Base-by-base conservation (phyloP, 2,113 vertebrate genomes). In the Pseudorhombus dupliciocellatus region DNA sequence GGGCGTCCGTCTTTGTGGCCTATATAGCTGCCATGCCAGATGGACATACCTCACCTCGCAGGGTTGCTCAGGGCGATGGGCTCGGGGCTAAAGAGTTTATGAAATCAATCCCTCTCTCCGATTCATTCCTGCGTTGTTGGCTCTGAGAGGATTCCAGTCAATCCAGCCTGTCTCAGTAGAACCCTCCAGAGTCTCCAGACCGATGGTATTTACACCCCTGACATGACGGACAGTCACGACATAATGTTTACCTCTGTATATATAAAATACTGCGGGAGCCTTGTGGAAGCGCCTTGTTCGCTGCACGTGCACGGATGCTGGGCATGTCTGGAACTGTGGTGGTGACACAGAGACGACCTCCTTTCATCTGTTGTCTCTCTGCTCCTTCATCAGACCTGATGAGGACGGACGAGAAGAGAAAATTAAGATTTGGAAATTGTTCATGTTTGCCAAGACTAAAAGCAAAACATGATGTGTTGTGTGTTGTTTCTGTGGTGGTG, bases 1-100 rank as follows among this genome's bases (percentile, higher is more conserved):
- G 78, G 80, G 84, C 77, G 21, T 91, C 87, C 90, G 91, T 90
- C 81, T 87, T 90, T 81, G 67, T 84, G 86, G 88, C 81, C 88
- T 85, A 83, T 77, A 86, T 83, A 80, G 85, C 79, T 78, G 74
- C 71, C 80, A 86, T 83, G 82, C 89, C 89, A 86, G 70, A 85
- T 79, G 55, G 63, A 79, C 78, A 61, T 83, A 63, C 18, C 63
- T 70, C 75, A 81, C 77, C 63, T 89, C 77, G 63, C 25, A 82
- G 70, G 81, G 75, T 81, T 77, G 77, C 80, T 59, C 68, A 52
- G 70, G 86, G 88, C 85, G 80, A 80, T 67, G 66, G 73, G 84
- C 74, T 73, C 68, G 84, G 83, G 77, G 88, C 77, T 71, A 66
- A 75, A 68, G 75, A 58, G 70, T 91, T 85, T 42, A 73, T 76